phyloP scores from a whole-genome alignment of 2,888 invertebrate species.

The Sericinus montela region DNA sequence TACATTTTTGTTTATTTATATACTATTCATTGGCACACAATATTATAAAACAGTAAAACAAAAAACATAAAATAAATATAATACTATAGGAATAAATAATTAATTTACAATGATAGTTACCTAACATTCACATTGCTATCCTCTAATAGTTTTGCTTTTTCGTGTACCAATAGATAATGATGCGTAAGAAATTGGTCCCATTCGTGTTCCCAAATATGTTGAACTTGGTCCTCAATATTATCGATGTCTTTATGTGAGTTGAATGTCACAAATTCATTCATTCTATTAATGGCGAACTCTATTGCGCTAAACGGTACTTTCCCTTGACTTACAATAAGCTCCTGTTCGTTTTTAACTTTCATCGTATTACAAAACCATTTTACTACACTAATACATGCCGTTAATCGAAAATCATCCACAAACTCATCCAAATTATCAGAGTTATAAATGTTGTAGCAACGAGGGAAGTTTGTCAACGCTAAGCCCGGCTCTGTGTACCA shows the following conservation, averaged over 20 bases:
- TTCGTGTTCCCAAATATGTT: conserved; percentile 88
- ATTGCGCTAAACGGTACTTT: conserved; percentile 87
- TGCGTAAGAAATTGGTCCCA: conserved; percentile 92
- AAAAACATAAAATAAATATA: no score
- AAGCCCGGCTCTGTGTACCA: conserved; percentile 92
- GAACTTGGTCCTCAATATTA: conserved; percentile 82
- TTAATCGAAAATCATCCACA: conserved; percentile 92
- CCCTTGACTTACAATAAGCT: conserved; percentile 77
- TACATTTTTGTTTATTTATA: no score
- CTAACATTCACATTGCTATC: conserved; percentile 56
- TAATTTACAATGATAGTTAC: no score
- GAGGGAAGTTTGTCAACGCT: conserved; percentile 89
- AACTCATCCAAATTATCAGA: conserved; percentile 90
- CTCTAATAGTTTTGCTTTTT: conserved; percentile 75
- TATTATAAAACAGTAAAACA: no score
- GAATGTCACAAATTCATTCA: conserved; percentile 86
- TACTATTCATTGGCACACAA: no score
- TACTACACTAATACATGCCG: conserved; percentile 91
- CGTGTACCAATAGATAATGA: conserved; percentile 83
- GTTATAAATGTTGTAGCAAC: conserved; percentile 91
- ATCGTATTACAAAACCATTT: conserved; percentile 85
- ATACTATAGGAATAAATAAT: no score
- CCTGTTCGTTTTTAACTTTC: conserved; percentile 75
- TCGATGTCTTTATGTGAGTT: conserved; percentile 88
- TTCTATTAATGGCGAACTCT: conserved; percentile 89